Evolutionary conservation across 2,888 invertebrate genomes (phyloP).

Genomic region (Griposia aprilina): DNA sequence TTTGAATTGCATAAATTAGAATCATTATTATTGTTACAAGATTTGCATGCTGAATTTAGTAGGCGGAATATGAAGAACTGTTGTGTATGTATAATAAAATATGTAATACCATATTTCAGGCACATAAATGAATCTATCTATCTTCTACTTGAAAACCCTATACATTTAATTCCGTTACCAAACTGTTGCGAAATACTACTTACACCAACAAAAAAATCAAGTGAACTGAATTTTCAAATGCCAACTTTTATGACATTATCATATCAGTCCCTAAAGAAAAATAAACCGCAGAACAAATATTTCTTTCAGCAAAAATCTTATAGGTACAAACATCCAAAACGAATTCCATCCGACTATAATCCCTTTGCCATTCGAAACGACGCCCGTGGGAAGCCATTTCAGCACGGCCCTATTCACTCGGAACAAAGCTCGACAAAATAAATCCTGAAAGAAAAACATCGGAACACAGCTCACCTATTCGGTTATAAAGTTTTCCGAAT

Average conservation of each 20-base stretch:
- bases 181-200: neutral
- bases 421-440: constrained; percentile 56
- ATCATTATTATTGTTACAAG: too few species aligned
- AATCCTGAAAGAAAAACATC: constrained; percentile 54
- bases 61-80: too few species aligned
- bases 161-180: neutral
- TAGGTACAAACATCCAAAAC: constrained; percentile 48
- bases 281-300: constrained; percentile 39
- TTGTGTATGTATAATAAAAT: too few species aligned
- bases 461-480: constrained; percentile 56
- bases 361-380: constrained; percentile 46
- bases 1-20: too few species aligned
- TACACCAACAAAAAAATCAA: neutral
- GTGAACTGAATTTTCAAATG: constrained; percentile 21
- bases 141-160: too few species aligned
- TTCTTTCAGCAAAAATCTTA: constrained; percentile 43
- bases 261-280: constrained; percentile 46
- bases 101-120: too few species aligned
- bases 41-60: too few species aligned
- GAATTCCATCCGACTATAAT: constrained; percentile 52
- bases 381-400: constrained; percentile 53
- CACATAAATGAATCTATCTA: too few species aligned
- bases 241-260: constrained; percentile 47
- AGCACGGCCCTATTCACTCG: constrained; percentile 54
- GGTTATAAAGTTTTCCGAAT: constrained; percentile 56